Evolutionary conservation across 2,888 invertebrate species (phyloP).

Genomic region (Eilema sororculum): DNA sequence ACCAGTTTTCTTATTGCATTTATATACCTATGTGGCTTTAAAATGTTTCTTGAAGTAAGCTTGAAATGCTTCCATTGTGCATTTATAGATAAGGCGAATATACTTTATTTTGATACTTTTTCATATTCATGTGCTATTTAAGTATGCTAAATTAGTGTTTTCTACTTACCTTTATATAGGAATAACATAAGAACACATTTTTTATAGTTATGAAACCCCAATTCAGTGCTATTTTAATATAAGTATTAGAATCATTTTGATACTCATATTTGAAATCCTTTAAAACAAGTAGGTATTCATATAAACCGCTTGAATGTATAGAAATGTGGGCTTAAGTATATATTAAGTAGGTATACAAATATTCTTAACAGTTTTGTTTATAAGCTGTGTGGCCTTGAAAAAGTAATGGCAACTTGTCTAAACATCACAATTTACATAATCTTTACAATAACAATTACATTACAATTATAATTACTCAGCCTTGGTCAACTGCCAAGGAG

Average conservation of each 20-base stretch:
- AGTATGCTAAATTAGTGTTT: constrained; percentile 1
- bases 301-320: not conserved
- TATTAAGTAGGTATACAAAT: not conserved
- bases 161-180: not conserved
- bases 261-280: too few species aligned
- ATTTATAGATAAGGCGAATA: not conserved
- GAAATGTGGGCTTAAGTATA: too few species aligned
- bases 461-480: constrained; percentile 31
- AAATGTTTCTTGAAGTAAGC: constrained; percentile 5
- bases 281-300: too few species aligned
- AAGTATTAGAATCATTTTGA: not conserved
- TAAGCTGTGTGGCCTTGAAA: not conserved
- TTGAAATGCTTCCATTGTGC: not conserved
- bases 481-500: constrained; percentile 58
- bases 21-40: constrained; percentile 23
- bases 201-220: not conserved
- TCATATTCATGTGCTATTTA: not conserved
- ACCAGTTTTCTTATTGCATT: constrained; percentile 7
- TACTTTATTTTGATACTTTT: not conserved
- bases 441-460: not conserved
- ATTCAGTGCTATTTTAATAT: not conserved
- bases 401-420: not conserved
- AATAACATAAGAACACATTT: constrained; percentile 4
- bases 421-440: constrained; percentile 3
- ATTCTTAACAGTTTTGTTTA: not conserved